These are phyloP conservation scores for Mixornis gularis DNA, from an alignment of 2,113 vertebrate genomes.

Conservation along the genomic window DNA sequence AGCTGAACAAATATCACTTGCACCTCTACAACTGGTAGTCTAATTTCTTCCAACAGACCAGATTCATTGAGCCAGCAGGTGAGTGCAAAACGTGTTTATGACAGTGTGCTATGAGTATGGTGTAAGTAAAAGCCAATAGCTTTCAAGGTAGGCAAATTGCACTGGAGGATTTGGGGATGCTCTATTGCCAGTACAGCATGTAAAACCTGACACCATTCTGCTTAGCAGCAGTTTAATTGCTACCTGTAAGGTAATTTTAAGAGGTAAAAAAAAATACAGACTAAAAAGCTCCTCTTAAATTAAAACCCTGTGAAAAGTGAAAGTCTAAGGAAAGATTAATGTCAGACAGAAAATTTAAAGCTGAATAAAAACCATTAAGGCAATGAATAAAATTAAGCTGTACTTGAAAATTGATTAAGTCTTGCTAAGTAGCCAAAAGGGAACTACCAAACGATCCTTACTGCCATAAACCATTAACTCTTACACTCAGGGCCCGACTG, in stretches of 20 bases:
- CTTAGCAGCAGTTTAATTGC: neutral
- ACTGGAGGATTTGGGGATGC: neutral
- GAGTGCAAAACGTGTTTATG: neutral
- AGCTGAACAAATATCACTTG: constrained; percentile 9
- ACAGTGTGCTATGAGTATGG: neutral
- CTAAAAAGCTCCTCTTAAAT: neutral
- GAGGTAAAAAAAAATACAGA: neutral
- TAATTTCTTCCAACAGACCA: constrained; percentile 10
- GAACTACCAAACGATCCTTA: neutral
- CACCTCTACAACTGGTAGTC: neutral
- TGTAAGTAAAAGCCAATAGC: neutral
- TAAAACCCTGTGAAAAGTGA: neutral
- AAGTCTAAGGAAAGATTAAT: neutral
- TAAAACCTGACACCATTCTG: neutral
- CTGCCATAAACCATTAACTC: neutral
- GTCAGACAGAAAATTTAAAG: neutral
- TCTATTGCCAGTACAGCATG: neutral
- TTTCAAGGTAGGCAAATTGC: neutral
- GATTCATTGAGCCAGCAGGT: neutral
- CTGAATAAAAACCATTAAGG: neutral
- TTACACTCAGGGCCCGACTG: neutral
- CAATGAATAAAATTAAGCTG: neutral
- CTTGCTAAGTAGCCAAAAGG: neutral
- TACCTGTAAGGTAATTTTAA: neutral
- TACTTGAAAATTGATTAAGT: neutral